phyloP scores from a whole-genome alignment of 2,888 invertebrate species.

The Deilephila porcellus region DNA sequence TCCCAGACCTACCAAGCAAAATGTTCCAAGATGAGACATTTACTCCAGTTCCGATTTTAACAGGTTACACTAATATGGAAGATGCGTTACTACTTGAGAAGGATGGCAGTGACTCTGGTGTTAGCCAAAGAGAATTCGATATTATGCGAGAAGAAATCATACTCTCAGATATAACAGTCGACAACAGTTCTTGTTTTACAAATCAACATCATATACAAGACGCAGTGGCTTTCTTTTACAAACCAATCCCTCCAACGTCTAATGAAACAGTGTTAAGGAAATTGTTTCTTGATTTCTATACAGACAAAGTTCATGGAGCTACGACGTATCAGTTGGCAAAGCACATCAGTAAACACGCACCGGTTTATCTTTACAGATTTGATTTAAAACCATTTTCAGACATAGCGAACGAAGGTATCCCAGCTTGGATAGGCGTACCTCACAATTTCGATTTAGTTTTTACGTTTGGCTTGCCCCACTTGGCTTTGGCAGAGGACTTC shows the following conservation, averaged over 20 bases:
- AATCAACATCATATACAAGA: conserved; percentile 88
- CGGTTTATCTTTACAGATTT: conserved; percentile 90
- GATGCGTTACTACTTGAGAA: conserved; percentile 88
- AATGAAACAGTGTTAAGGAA: conserved; percentile 86
- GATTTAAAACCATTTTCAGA: conserved; percentile 89
- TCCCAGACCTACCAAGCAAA: conserved; percentile 87
- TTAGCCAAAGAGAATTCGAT: conserved; percentile 86
- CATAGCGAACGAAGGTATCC: conserved; percentile 86
- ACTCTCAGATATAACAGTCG: conserved; percentile 84
- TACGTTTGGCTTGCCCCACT: conserved; percentile 92
- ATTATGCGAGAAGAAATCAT: conserved; percentile 87
- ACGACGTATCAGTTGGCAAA: conserved; percentile 89
- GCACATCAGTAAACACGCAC: conserved; percentile 85
- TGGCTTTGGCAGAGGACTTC: conserved; percentile 84
- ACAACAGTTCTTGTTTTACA: conserved; percentile 84
- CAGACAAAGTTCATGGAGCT: conserved; percentile 90
- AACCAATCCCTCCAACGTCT: conserved; percentile 86
- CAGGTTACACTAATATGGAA: conserved; percentile 94
- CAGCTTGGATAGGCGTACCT: conserved; percentile 92
- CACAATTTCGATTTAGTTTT: conserved; percentile 93
- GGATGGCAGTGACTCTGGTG: conserved; percentile 83
- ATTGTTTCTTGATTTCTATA: conserved; percentile 88
- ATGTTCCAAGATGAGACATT: conserved; percentile 86
- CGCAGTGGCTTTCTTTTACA: conserved; percentile 91
- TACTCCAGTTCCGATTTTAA: conserved; percentile 88